A percentile compares a stretch with the other conserved stretches of the same genome.
Evolutionary conservation across 2,113 vertebrate genomes (phyloP).

Genomic region (Phrynocephalus versicolor): DNA sequence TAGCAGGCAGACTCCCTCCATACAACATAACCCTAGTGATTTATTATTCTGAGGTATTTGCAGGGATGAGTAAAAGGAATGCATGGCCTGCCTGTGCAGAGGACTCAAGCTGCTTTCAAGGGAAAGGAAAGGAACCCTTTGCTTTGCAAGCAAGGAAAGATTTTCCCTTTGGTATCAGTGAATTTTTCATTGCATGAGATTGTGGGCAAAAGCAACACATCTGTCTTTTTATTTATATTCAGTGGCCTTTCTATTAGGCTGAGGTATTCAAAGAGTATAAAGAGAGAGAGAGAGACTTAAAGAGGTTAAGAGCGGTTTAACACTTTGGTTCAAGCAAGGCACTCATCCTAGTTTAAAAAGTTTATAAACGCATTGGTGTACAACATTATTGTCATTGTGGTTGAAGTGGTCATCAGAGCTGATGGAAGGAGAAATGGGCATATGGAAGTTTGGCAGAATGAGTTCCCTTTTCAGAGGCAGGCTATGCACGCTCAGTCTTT

Average conservation of each 20-base stretch:
- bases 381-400: conserved; percentile 74
- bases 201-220: conserved; percentile 96
- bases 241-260: conserved; percentile 98
- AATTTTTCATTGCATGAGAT: conserved; percentile 98
- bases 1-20: conserved; percentile 95
- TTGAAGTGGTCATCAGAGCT: conserved; percentile 65
- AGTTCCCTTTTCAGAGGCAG: conserved; percentile 87
- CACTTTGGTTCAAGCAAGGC: conserved; percentile 99
- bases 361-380: conserved; percentile 88
- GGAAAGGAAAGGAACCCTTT: conserved; percentile 85
- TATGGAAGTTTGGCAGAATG: conserved; percentile 71
- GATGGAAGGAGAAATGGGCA: conserved; percentile 74
- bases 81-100: conserved; percentile 87
- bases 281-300: conserved; percentile 89
- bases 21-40: conserved; percentile 95
- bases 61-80: conserved; percentile 93
- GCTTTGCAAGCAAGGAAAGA: conserved; percentile 93
- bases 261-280: conserved; percentile 97
- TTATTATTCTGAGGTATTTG: conserved; percentile 99
- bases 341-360: conserved; percentile 99
- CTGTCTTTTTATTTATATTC: conserved; percentile 91
- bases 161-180: conserved; percentile 93
- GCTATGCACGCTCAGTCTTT: conserved; percentile 97
- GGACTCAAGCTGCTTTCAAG: conserved; percentile 64
- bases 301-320: conserved; percentile 99